phyloP scores from a whole-genome alignment of 1,140 invertebrate species.

The Camponotus floridanus region DNA sequence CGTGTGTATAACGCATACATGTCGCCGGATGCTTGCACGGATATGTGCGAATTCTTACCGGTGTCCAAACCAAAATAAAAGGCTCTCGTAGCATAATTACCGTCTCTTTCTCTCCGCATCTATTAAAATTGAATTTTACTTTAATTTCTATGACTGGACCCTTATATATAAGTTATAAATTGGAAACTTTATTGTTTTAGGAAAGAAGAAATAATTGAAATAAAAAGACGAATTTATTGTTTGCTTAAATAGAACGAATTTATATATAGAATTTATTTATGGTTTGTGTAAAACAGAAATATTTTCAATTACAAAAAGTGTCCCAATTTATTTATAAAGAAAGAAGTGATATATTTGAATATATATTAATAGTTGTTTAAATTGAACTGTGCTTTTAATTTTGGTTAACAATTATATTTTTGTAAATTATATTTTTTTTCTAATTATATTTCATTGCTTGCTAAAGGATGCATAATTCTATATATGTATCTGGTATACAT shows the following conservation, averaged over 20 bases:
- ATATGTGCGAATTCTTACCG: conserved; percentile 28
- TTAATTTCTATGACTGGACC: not conserved
- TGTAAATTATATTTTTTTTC: not conserved
- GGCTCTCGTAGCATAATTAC: conserved; percentile 36
- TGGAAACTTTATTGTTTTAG: not conserved
- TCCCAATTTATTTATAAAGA: not conserved
- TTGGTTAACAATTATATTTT: too few relatives aligned
- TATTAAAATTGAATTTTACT: conserved; percentile 7
- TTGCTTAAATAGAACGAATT: not conserved
- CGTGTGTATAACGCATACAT: conserved; percentile 20
- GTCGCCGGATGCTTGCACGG: not conserved
- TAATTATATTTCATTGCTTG: not conserved
- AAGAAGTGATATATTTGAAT: not conserved
- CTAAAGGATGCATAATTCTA: not conserved
- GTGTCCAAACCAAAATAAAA: conserved; percentile 65
- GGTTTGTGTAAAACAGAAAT: not conserved
- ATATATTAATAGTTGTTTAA: not conserved
- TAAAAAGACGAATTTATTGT: not conserved
- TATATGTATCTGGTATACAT: not conserved
- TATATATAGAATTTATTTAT: not conserved
- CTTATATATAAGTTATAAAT: not conserved
- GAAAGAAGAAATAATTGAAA: not conserved
- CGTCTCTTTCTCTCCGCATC: conserved; percentile 20
- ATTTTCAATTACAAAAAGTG: not conserved
- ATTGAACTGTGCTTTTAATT: not conserved